Conservation (phyloP, 30 jellyfish, hydroid and myxozoan genomes). For the Cassiopea xamachana region DNA sequence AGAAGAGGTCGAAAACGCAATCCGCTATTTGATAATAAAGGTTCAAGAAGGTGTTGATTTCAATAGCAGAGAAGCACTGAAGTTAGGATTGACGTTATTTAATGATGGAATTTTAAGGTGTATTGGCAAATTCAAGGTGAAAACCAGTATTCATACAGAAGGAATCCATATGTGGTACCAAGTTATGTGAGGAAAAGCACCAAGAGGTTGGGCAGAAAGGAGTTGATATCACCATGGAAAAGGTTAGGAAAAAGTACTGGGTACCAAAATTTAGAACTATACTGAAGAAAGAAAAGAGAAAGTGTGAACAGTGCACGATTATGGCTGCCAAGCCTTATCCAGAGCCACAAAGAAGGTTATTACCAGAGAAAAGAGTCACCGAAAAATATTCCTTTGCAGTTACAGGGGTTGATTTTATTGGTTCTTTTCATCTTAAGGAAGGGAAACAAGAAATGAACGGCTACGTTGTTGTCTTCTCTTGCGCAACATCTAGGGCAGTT, state of each 20-base stretch:
- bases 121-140: slow-evolving; percentile 32
- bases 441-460: neutral
- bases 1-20: slow-evolving; percentile 22
- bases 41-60: slow-evolving; percentile 16
- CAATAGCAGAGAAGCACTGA: slow-evolving; percentile 14
- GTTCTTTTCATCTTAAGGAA: slow-evolving; percentile 23
- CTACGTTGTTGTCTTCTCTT: slow-evolving; percentile 27
- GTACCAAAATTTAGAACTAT: slow-evolving; percentile 35
- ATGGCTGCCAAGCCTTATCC: slow-evolving; percentile 7
- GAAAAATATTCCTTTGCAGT: slow-evolving; percentile 30
- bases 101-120: slow-evolving; percentile 29
- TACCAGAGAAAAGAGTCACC: slow-evolving; percentile 3
- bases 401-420: slow-evolving; percentile 1
- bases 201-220: slow-evolving; percentile 37
- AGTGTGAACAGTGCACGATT: slow-evolving; percentile 46
- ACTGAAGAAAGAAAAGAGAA: slow-evolving; percentile 18
- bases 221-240: slow-evolving; percentile 46
- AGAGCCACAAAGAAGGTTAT: too few species aligned
- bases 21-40: slow-evolving; percentile 3
- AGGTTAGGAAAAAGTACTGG: slow-evolving; percentile 40
- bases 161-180: slow-evolving; percentile 5
- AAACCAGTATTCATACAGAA: slow-evolving; percentile 24
- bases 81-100: slow-evolving; percentile 17
- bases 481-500: slow-evolving; percentile 36
- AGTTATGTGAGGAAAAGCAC: slow-evolving; percentile 36